Evolutionary conservation across 1,140 invertebrate genomes (phyloP), one percentile per base, ranked within the genome.

Genomic region (Pararge aegeria): DNA sequence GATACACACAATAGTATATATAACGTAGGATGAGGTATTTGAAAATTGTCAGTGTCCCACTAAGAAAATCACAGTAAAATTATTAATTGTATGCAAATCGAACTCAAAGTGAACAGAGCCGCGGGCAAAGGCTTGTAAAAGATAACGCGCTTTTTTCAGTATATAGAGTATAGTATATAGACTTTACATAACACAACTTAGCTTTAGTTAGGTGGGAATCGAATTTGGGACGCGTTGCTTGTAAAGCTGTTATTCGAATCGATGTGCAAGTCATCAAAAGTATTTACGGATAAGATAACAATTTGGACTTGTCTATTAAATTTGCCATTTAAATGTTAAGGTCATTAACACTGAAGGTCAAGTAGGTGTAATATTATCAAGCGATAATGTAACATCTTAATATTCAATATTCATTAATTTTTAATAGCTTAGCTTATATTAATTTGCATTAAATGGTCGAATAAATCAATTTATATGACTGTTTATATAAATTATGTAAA

Each of bases 341-440:
- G 55, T 59, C 61, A 64, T 53, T 68, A 64, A 55, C 37, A 57
- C 30, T n/a, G 44, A 64, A 68, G 61, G 66, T 62, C 56, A 64
- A 46, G 9, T 21, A 46, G 30, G 30, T 34, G 30, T 64, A 55
- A 46, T 42, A 24, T 56, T 40, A 46, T 61, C 54, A 52, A 53
- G 38, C 51, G 18, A 55, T 51, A 53, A 52, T 21, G 19, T 52
- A 54, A 37, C 57, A 46, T 63, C 46, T 55, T 55, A 55, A 53
- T 54, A 53, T 60, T n/a, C 50, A 53, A 53, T 50, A 53, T 53
- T 19, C 50, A 53, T 38, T 53, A 34, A 37, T 53, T 60, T 53
- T 60, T 49, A 49, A 49, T 49, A 15, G 21, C 21, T 27, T 12
- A n/a, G 46, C 21, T 49, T 16, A 49, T 49, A 29, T 49, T 49